Base-by-base conservation (phyloP, 2,888 invertebrate species). In the Crematogaster levior region DNA sequence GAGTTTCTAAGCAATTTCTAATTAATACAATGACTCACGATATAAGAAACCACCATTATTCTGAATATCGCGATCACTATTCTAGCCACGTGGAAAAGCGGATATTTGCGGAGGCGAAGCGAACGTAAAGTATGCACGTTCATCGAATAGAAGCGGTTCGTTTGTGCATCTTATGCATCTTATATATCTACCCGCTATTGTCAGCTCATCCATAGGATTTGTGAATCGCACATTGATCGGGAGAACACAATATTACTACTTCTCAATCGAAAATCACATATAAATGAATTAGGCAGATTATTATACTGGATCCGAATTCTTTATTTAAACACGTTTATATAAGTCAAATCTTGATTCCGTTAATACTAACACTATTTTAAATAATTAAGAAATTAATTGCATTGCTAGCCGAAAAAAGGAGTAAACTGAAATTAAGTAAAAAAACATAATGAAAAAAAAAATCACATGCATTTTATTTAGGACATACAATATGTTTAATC, bases 101-200 rank as follows among this genome's bases (percentile, higher is more conserved):
- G 51, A 75, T 53, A 65, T 51, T 65, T 51, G 37, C n/a, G n/a
- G 65, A 27, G 74, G n/a, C 48, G 27, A 60, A 24, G 65, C 10
- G 37, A 24, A 60, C 74, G 74, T 81, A 84, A 73, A 88, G 87
- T 82, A 68, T 77, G 63, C 66, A 30, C 21, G 40, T 56, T 63
- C 56, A 70, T 37, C 80, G 85, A 88, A 85, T 86, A 82, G 43
- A 65, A 65, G 61, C 43, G 70, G 40, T 84, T 80, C 89, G 85
- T 90, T 89, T 85, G 56, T 84, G 88, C 84, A 85, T 88, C 87
- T 89, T 90, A 90, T n/a, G n/a, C n/a, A 90, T 90, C 34, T 6
- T 34, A 34, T n/a, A n/a, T n/a, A n/a, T n/a, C n/a, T n/a, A n/a
- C 89, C 86, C 40, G 61, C 58, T 80, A 90, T 90, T 89, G 88